Percentiles rank a stretch among this genome's conserved stretches.
phyloP scores from a whole-genome alignment of 2,888 invertebrate genomes.

The Plusia festucae region DNA sequence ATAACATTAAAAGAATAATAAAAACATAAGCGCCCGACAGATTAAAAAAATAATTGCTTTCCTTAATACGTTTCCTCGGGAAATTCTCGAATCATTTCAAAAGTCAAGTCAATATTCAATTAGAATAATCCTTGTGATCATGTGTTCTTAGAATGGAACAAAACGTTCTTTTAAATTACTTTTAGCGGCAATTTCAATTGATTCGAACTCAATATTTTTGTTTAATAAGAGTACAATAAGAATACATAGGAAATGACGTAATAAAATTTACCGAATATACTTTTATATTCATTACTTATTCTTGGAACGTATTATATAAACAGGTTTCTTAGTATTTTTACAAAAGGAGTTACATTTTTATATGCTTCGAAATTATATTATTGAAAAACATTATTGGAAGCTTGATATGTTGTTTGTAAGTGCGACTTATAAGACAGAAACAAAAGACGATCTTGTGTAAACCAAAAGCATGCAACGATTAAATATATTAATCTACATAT shows the following conservation, averaged over 20 bases:
- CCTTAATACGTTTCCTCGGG: not conserved
- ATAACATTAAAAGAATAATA: not conserved
- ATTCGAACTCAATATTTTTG: not conserved
- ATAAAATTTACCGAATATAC: not conserved
- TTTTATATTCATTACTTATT: not conserved
- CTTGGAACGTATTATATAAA: not conserved
- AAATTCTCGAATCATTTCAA: not conserved
- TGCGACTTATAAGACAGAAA: too few species aligned
- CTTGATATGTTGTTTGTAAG: too few species aligned
- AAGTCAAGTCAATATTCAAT: slow-evolving; percentile 6
- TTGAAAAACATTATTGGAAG: too few species aligned
- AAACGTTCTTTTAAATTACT: slow-evolving; percentile 1
- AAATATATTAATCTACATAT: not conserved
- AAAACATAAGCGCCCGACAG: not conserved
- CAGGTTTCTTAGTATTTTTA: too few species aligned
- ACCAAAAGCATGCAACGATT: too few species aligned
- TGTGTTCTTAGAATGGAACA: slow-evolving; percentile 2
- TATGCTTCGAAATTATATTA: too few species aligned
- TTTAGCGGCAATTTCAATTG: slow-evolving; percentile 1
- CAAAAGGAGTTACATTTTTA: too few species aligned
- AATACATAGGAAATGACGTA: not conserved
- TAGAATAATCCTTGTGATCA: slow-evolving; percentile 8
- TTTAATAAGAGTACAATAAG: not conserved
- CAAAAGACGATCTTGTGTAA: not conserved
- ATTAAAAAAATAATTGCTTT: slow-evolving; percentile 2